These are phyloP conservation scores for Lates japonicus DNA, from an alignment of 2,797 vertebrate genomes.

Conservation along the genomic window DNA sequence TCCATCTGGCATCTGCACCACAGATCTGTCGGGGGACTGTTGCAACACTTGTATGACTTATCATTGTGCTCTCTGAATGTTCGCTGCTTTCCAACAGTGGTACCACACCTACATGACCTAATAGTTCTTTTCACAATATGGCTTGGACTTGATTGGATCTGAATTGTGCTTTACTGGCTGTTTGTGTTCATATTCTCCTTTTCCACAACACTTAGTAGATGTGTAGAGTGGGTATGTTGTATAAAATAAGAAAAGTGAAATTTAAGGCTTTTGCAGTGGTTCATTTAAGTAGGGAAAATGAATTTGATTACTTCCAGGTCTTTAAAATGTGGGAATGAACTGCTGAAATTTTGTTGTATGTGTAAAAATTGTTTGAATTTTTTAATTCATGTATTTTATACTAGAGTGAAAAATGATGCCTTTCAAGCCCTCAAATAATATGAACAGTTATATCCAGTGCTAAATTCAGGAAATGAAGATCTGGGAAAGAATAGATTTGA, in stretches of 20 bases:
- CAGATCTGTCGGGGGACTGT: constrained; percentile 40
- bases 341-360: not conserved
- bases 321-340: constrained; percentile 8
- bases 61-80: constrained; percentile 27
- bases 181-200: constrained; percentile 22
- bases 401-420: not conserved
- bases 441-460: not conserved
- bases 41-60: constrained; percentile 53
- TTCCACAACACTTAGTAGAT: constrained; percentile 30
- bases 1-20: constrained; percentile 62
- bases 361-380: not conserved
- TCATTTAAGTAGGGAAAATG: constrained; percentile 3
- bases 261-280: not conserved
- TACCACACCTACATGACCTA: constrained; percentile 78
- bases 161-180: constrained; percentile 17
- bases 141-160: constrained; percentile 15
- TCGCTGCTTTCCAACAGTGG: constrained; percentile 49
- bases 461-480: constrained; percentile 1
- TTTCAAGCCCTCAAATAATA: not conserved
- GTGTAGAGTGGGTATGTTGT: constrained; percentile 24
- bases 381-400: not conserved
- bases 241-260: not conserved
- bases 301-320: constrained; percentile 7
- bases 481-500: constrained; percentile 6
- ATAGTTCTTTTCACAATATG: constrained; percentile 39